phyloP scores from a whole-genome alignment of 2,797 vertebrate genomes.

The Clarias pachynema region DNA sequence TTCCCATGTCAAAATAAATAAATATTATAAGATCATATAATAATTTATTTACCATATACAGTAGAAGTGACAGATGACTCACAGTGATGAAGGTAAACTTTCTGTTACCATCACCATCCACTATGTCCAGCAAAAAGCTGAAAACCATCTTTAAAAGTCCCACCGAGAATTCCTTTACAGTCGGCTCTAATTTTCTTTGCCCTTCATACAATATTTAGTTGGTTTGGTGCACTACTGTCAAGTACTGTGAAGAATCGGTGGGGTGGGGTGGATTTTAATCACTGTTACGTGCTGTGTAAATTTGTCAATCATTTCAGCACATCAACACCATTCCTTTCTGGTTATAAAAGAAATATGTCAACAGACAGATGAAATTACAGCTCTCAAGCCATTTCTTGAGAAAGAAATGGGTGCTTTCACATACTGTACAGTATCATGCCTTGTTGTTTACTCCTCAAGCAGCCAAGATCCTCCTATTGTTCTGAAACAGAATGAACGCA shows the following conservation, averaged over 20 bases:
- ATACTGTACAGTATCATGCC: not conserved
- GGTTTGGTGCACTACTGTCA: not conserved
- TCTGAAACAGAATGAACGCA: not conserved
- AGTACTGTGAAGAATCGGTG: not conserved
- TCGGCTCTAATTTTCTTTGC: not conserved
- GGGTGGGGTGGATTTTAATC: not conserved
- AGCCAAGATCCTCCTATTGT: too few species aligned
- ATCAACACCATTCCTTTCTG: not conserved
- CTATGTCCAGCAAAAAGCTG: not conserved
- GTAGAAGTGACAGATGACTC: not conserved
- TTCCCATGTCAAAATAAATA: not conserved
- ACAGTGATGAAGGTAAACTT: not conserved
- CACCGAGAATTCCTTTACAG: not conserved
- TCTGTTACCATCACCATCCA: not conserved
- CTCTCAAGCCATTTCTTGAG: not conserved
- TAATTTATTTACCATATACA: not conserved
- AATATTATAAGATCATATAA: too few species aligned
- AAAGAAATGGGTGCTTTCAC: not conserved
- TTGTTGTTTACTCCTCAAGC: not conserved
- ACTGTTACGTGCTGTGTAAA: conserved; percentile 8
- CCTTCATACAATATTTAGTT: not conserved
- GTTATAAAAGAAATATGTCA: not conserved
- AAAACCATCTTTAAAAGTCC: not conserved
- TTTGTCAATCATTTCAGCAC: not conserved
- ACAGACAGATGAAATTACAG: not conserved